phyloP scores from a whole-genome alignment of 1,140 invertebrate genomes.

The Drosophila suzukii region DNA sequence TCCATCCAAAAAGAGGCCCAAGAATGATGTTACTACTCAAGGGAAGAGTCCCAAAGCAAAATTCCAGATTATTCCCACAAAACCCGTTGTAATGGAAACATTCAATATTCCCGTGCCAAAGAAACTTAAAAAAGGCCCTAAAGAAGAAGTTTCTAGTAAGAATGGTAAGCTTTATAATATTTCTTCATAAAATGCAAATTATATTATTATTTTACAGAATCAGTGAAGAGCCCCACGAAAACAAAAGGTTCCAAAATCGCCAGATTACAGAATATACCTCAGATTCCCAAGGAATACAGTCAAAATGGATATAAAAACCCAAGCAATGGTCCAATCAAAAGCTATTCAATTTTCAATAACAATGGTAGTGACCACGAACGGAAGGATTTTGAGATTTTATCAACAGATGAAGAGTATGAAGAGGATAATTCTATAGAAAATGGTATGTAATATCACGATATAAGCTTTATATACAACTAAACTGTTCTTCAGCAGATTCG shows the following conservation, averaged over 20 bases:
- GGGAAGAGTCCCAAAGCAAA: not conserved
- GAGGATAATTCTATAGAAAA: not conserved
- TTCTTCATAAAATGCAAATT: too few relatives aligned
- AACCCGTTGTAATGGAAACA: not conserved
- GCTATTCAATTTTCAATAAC: too few relatives aligned
- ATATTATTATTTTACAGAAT: not conserved
- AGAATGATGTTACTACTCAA: not conserved
- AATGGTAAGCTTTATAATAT: not conserved
- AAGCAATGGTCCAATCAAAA: not conserved
- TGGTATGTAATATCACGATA: not conserved
- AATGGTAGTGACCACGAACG: not conserved
- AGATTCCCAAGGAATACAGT: not conserved
- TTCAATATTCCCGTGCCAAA: not conserved
- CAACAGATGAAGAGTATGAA: not conserved
- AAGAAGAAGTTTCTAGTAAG: not conserved
- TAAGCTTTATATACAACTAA: not conserved
- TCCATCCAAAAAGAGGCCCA: slow-evolving; percentile 5
- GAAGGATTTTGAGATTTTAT: not conserved
- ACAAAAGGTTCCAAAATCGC: not conserved
- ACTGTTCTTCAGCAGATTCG: not conserved
- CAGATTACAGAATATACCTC: not conserved
- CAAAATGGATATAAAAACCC: not conserved
- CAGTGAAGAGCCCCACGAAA: not conserved
- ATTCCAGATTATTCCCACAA: not conserved
- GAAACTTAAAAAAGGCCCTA: not conserved